These are phyloP conservation scores for Galerucella pusilla DNA, from an alignment of 2,888 invertebrate species.

Conservation along the genomic window DNA sequence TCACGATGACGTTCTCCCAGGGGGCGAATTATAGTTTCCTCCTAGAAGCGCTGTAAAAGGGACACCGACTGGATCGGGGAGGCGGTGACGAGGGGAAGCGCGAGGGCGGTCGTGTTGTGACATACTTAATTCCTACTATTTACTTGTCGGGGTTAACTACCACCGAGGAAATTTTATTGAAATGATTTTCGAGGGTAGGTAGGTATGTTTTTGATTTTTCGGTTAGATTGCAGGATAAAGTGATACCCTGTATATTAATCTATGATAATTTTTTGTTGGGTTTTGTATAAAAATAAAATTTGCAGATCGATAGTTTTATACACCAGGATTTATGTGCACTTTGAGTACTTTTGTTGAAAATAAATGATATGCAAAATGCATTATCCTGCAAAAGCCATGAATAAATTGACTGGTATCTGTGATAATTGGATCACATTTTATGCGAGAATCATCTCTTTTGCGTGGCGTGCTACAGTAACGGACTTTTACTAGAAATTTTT, in stretches of 20 bases:
- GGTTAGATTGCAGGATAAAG: too few relatives aligned
- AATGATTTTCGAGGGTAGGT: background rate
- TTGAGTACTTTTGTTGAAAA: slow-evolving; percentile 42
- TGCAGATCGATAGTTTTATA: slow-evolving; percentile 3
- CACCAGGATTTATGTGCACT: slow-evolving; percentile 36
- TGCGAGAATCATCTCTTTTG: slow-evolving; percentile 40
- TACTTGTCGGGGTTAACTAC: slow-evolving; percentile 40
- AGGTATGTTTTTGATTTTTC: background rate
- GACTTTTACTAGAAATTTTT: too few relatives aligned
- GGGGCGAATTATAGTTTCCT: slow-evolving; percentile 56
- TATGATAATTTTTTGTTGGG: background rate
- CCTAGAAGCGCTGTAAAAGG: slow-evolving; percentile 8
- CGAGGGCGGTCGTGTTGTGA: slow-evolving; percentile 61
- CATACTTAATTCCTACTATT: slow-evolving; percentile 62
- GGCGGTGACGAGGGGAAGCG: slow-evolving; percentile 45
- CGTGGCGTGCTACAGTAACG: slow-evolving; percentile 1
- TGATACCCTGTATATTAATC: too few relatives aligned
- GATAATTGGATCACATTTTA: slow-evolving; percentile 58
- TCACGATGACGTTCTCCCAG: slow-evolving; percentile 53
- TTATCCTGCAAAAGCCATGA: slow-evolving; percentile 48
- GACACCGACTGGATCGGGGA: slow-evolving; percentile 32
- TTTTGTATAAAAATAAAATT: background rate
- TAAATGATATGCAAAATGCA: slow-evolving; percentile 48
- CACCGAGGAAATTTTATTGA: slow-evolving; percentile 4
- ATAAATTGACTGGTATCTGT: slow-evolving; percentile 54